Base-by-base conservation (phyloP, 2,113 vertebrate species). In the Pomatostomus ruficeps region DNA sequence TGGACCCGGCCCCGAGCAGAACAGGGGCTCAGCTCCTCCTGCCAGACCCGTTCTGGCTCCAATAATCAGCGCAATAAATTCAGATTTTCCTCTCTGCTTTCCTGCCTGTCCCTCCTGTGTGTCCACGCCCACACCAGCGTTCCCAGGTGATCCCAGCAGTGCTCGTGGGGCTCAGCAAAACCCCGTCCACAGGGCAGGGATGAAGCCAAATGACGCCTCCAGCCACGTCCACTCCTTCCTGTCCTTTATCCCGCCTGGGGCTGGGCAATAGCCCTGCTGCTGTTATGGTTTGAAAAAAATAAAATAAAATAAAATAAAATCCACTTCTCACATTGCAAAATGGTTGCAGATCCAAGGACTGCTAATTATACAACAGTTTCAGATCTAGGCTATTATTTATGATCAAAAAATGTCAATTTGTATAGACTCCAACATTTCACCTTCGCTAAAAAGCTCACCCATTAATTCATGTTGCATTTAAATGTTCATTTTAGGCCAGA, bases 391-490 rank as follows among this genome's bases (percentile, higher is more conserved):
- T 82, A 77, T 91, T 94, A 95, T 96, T 96, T 96, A 95, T 95
- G 95, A 91, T 88, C 75, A 74, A 93, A 92, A 91, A 85, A 85
- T 45, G 35, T 78, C 84, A 81, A 93, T 97, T 95, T 93, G 88
- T 96, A 73, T 65, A 79, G 94, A 54, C 87, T 86, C 82, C 79
- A 97, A 68, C 71, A 29, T 55, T 88, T 91, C 89, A 90, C 92
- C 95, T 96, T n/a, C n/a, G 45, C 84, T 89, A 45, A 84, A 92
- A 93, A 91, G 46, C 89, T 93, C 82, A 35, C 46, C 72, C 87
- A 86, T 91, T 94, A 93, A 96, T 96, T 89, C 89, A 31, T 63
- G 85, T 85, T 95, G 79, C 57, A 91, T 94, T 96, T 94, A 88
- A 94, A 81, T 93, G 95, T 76, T 95, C 74, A 17, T 88, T 95